Evolutionary conservation across 2,797 vertebrate species (phyloP), one percentile per base, ranked within the genome.

Genomic region (Numenius phaeopus): DNA sequence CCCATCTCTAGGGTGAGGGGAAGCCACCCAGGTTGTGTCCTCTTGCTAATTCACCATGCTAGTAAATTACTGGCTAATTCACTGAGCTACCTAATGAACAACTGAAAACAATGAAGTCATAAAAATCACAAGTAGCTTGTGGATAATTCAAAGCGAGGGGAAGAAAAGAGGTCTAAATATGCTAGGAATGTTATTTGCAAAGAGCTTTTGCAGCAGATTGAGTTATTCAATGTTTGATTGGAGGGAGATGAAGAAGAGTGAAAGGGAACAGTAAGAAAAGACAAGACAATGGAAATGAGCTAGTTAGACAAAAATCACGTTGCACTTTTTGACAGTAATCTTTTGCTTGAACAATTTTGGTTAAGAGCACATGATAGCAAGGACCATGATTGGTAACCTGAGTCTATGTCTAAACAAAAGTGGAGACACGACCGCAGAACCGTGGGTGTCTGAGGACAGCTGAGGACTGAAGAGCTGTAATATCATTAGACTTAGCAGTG

Each of bases 101-200:
- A 91, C 61, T 44, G 69, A 85, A 96, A 91, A 93, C 87, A 95
- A 96, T 62, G 40, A 93, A 95, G 76, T 92, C 9, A 94, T 92
- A 94, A 97, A 96, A 94, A 92, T 88, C 84, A 69, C 76, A 95
- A 97, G 79, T 81, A 95, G 78, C 69, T 91, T 94, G 86, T 55
- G 82, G 78, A 83, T 86, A 95, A 94, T 86, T 91, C 69, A 62
- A 91, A 96, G 72, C 34, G 32, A 69, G 78, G 62, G 89, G 50
- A 92, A 27, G 70, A 94, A 96, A 81, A 81, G 72, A 88, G 49
- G 79, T 83, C 89, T 81, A 96, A 96, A 92, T 94, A 96, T 94
- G 79, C 76, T 50, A 91, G 90, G 96, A 97, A 97, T 97, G 96
- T 89, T 96, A 91, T 62, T 92, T 91, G 84, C 72, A 88, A 95